Conservation (phyloP, 2,113 vertebrate genomes). For the Pleuronectes platessa region DNA sequence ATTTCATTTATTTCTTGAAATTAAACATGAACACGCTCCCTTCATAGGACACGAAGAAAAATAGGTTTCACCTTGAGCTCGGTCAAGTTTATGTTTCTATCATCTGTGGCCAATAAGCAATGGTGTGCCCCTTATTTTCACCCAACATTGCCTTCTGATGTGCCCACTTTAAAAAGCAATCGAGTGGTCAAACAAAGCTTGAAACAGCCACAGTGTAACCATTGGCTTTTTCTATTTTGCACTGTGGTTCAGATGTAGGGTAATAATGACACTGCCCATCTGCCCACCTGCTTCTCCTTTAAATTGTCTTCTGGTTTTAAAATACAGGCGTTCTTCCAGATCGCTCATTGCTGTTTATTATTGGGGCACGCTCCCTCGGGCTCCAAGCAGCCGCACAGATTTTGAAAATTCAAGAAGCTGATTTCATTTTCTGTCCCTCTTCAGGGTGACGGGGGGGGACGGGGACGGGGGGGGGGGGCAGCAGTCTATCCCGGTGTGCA, state of each 20-base stretch:
- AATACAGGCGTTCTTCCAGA: slow-evolving; percentile 26
- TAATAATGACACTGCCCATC: slow-evolving; percentile 66
- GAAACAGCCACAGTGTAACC: slow-evolving; percentile 38
- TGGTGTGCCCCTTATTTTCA: slow-evolving; percentile 53
- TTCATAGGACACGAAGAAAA: neutral
- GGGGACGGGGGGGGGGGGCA: neutral
- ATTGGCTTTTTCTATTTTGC: slow-evolving; percentile 61
- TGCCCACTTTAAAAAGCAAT: slow-evolving; percentile 74
- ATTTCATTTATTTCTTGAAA: slow-evolving; percentile 20
- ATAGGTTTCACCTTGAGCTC: neutral
- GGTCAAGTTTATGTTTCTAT: slow-evolving; percentile 26
- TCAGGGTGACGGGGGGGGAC: neutral
- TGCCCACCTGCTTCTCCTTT: slow-evolving; percentile 57
- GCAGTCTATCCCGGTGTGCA: neutral
- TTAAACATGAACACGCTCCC: neutral
- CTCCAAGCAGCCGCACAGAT: neutral
- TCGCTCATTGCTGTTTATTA: slow-evolving; percentile 8
- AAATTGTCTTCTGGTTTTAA: slow-evolving; percentile 48
- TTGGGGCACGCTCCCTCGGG: neutral
- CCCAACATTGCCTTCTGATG: slow-evolving; percentile 65
- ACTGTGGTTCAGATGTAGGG: slow-evolving; percentile 52
- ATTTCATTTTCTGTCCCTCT: neutral
- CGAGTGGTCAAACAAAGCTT: slow-evolving; percentile 70
- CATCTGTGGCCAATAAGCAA: slow-evolving; percentile 45
- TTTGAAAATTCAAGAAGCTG: slow-evolving; percentile 6